Base-by-base conservation (phyloP, 2,113 vertebrate genomes). In the Channa maculata region DNA sequence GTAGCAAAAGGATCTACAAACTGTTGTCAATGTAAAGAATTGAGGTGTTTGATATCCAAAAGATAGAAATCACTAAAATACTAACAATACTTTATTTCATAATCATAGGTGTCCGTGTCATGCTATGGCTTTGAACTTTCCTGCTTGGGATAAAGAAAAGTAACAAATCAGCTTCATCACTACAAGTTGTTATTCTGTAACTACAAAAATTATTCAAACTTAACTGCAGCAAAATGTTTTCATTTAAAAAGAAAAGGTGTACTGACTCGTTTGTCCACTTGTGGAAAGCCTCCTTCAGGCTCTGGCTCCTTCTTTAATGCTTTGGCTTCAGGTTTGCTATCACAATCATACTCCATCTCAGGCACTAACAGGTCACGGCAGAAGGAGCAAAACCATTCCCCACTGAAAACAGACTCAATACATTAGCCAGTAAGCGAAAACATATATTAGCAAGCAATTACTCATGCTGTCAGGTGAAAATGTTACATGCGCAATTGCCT, bases 311-410 rank as follows among this genome's bases (percentile, higher is more conserved):
- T 83, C 83, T 67, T 84, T 71, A 83, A 9, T 60, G 59, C 65
- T 86, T 58, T 91, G 91, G 66, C 68, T 77, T 60, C 94, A 91
- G 51, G 92, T 92, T 90, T 91, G 36, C 92, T 95, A 79, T 96
- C 95, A 65, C 95, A 95, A 72, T 96, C 95, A 0, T 96, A 95
- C 38, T 95, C 95, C 83, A 96, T 92, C 88, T 96, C 96, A 0
- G 96, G 95, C 53, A 88, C 88, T 9, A 72, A 77, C 75, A 94
- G 89, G 52, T 95, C 95, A 39, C 94, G 90, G 82, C 96, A 98
- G 48, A 98, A 89, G 0, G 96, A 95, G 80, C 96, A 98, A 38
- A 96, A 91, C 96, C 96, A 97, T n/a, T 95, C 94, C 51, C 95
- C 94, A 3, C 96, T 97, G 90, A 44, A 72, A 63, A 33, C 75